Percentiles rank a stretch among this genome's conserved stretches.
Conservation (phyloP, 2,888 invertebrate genomes). For the Silvanus unidentatus region DNA sequence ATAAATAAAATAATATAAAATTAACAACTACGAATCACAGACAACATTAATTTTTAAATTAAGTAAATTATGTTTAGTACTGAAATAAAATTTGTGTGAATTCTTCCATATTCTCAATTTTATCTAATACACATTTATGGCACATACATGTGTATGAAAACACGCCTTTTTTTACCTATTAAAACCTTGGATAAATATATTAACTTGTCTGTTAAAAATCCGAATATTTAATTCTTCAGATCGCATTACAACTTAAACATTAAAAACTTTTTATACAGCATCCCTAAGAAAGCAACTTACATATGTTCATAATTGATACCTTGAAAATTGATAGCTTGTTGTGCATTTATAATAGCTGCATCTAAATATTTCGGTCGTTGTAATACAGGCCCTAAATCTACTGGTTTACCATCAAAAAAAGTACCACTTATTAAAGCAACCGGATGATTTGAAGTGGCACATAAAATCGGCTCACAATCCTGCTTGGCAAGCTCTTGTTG, state of each 20-base stretch:
- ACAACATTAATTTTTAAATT: no score
- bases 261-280: not conserved
- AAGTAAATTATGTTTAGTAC: no score
- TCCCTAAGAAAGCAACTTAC: constrained; percentile 47
- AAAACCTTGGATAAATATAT: no score
- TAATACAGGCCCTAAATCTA: constrained; percentile 62
- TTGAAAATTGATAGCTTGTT: constrained; percentile 64
- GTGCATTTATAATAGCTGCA: constrained; percentile 27
- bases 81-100: no score
- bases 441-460: constrained; percentile 56
- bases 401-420: constrained; percentile 65
- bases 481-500: constrained; percentile 41
- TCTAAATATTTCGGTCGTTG: constrained; percentile 41
- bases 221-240: no score
- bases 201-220: no score
- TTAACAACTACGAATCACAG: no score
- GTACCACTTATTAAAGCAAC: constrained; percentile 58
- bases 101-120: no score
- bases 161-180: no score
- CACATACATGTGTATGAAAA: no score
- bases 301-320: constrained; percentile 73
- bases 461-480: constrained; percentile 37
- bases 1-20: no score
- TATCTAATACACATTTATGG: no score
- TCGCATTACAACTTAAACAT: not conserved